Base-by-base conservation (phyloP, 2,888 invertebrate genomes). In the Platycnemis pennipes region DNA sequence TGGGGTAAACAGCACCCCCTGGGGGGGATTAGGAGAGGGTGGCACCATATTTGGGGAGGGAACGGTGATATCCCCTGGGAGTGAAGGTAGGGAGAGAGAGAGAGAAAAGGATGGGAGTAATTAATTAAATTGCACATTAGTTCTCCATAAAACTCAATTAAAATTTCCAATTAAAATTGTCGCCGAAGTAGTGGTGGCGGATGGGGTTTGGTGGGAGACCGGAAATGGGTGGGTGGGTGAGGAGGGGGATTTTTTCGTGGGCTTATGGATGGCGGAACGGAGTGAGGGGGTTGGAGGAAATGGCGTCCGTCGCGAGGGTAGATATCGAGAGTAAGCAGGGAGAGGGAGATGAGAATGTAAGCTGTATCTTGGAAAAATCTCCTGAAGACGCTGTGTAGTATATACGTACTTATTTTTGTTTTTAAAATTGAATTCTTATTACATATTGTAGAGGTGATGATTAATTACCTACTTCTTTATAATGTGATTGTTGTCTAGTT, bases 131-230 rank as follows among this genome's bases (percentile, higher is more conserved):
- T 91, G 91, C 91, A 44, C 91, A 91, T 91, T 91, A 91, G 91
- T 91, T 91, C 91, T 91, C 91, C 44, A 91, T 91, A 91, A 91
- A 91, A 91, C 91, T 91, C 91, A 91, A 91, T 91, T 91, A 91
- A 91, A 91, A 91, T 91, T 91, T 91, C 91, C 91, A 91, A 91
- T 91, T 91, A 91, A 91, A 91, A 91, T 91, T 69, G 91, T 91
- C 91, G 91, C 63, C 91, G 42, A 69, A 69, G 91, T 56, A 56
- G 91, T 63, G 63, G 63, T 53, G n/a, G 31, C n/a, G 91, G 91
- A 44, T 77, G 77, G 77, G 63, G n/a, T 63, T 91, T 42, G 45
- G 87, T 26, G 87, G 45, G 56, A 56, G 53, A 42, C 37, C 44
- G 45, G 45, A 46, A 77, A 77, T 42, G 89, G 42, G 89, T 31